Evolutionary conservation across 2,888 invertebrate species (phyloP), one percentile per base, ranked within the genome.

Genomic region (Paralinhomoeus sp.): DNA sequence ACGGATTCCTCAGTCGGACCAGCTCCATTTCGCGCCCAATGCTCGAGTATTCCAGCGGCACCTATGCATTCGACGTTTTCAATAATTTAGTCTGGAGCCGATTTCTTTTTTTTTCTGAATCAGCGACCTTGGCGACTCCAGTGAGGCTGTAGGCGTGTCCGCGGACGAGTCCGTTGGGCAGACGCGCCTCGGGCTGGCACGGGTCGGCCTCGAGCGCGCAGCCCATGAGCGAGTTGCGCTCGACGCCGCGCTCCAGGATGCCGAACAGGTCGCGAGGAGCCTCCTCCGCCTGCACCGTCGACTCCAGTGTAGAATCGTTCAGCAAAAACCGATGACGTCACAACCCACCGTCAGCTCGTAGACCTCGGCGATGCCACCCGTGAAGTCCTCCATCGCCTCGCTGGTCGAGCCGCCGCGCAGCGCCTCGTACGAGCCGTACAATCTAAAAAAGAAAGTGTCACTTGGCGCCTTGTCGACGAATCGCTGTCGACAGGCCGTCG

Each of bases 391-490:
- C 39, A 57, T 53, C 20, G 57, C 52, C 21, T n/a, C n/a, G n/a
- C n/a, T n/a, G n/a, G n/a, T n/a, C n/a, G n/a, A n/a, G n/a, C n/a
- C n/a, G n/a, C n/a, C n/a, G n/a, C n/a, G n/a, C n/a, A 50, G 21
- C 23, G 48, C 44, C 34, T 52, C 66, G 0, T 89, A 91, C 64
- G 91, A 91, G 68, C 93, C 91, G 65, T 87, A 89, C 83, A 93
- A 85, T 1, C 89, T 91, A 63, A 93, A 91, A 60, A 83, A 82
- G 0, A 89, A 85, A 1, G 84, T 81, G 18, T 91, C 91, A n/a
- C n/a, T n/a, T n/a, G n/a, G n/a, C n/a, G n/a, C n/a, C n/a, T n/a
- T n/a, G n/a, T n/a, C n/a, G n/a, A n/a, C n/a, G n/a, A n/a, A n/a
- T n/a, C 15, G 31, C 15, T 9, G 9, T 9, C 31, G 31, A 7